These are phyloP conservation scores for Cariama cristata DNA, from an alignment of 2,113 vertebrate genomes.

Conservation along the genomic window DNA sequence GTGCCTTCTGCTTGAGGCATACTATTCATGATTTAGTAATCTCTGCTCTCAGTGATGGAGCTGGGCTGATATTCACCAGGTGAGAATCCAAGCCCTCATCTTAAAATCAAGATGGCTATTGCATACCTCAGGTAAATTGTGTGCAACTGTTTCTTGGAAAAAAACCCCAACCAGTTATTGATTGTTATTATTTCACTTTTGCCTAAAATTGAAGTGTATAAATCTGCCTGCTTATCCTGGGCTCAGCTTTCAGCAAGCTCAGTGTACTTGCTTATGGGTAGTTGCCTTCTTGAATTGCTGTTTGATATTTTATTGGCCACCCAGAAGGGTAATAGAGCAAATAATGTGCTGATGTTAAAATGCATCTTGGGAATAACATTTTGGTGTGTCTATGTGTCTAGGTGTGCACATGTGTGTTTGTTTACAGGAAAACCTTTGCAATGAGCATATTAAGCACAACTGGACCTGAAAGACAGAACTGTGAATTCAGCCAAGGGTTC, in stretches of 20 bases:
- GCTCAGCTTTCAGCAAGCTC: background rate
- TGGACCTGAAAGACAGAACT: background rate
- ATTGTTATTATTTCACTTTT: background rate
- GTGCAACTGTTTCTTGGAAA: background rate
- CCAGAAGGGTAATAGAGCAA: constrained; percentile 32
- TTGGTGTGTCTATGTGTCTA: background rate
- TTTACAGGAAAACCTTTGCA: background rate
- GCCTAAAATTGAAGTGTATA: background rate
- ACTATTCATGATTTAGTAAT: constrained; percentile 29
- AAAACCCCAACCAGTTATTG: background rate
- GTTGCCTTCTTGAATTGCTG: background rate
- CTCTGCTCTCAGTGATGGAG: background rate
- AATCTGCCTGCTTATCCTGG: background rate
- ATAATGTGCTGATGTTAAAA: background rate
- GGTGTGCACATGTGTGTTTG: background rate
- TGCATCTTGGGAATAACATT: background rate
- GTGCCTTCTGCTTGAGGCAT: constrained; percentile 20
- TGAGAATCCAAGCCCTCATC: background rate
- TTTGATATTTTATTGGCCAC: constrained; percentile 46
- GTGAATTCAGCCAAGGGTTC: background rate
- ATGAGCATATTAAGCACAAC: background rate
- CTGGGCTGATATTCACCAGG: constrained; percentile 19
- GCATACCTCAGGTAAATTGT: background rate
- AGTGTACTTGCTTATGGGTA: background rate
- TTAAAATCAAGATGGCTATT: background rate